A percentile compares a stretch with the other conserved stretches of the same genome.
These are phyloP conservation scores for Catamblyrhynchus diadema DNA, from an alignment of 2,797 vertebrate genomes.

Conservation along the genomic window DNA sequence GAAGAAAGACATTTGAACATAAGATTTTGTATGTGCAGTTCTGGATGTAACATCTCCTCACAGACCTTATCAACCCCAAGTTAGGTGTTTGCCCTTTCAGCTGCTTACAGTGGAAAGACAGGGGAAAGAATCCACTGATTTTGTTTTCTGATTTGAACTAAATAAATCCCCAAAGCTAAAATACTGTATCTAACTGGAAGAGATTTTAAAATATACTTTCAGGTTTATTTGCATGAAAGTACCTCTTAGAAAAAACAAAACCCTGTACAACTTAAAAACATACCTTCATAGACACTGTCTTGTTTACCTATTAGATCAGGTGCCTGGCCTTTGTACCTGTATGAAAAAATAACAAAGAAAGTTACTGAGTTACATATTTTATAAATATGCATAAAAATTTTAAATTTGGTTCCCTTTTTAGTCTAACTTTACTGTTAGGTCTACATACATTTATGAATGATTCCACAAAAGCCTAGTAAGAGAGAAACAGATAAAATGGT, in stretches of 20 bases:
- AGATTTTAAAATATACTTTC: not conserved
- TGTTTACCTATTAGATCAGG: constrained; percentile 97
- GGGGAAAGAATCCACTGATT: accelerated
- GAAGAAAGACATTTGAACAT: not conserved
- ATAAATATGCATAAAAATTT: not conserved
- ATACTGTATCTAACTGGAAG: not conserved
- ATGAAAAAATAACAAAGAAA: not conserved
- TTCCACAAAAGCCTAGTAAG: not conserved
- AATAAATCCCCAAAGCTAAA: not conserved
- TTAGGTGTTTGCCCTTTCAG: not conserved
- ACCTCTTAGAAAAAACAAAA: not conserved
- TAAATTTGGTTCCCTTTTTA: not conserved
- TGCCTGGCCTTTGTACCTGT: constrained; percentile 95
- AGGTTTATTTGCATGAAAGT: not conserved
- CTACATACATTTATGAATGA: not conserved
- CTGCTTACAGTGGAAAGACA: accelerated
- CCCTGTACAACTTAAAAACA: not conserved
- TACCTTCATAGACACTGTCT: constrained; percentile 98
- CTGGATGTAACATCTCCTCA: not conserved
- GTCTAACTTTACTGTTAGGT: not conserved
- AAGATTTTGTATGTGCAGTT: not conserved
- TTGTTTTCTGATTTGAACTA: not conserved
- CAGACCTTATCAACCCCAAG: not conserved
- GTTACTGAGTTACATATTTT: not conserved
- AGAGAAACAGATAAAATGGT: not conserved